Evolutionary conservation across 2,888 invertebrate species (phyloP), one percentile per base, ranked within the genome.

Genomic region (Diadegma fenestrale): DNA sequence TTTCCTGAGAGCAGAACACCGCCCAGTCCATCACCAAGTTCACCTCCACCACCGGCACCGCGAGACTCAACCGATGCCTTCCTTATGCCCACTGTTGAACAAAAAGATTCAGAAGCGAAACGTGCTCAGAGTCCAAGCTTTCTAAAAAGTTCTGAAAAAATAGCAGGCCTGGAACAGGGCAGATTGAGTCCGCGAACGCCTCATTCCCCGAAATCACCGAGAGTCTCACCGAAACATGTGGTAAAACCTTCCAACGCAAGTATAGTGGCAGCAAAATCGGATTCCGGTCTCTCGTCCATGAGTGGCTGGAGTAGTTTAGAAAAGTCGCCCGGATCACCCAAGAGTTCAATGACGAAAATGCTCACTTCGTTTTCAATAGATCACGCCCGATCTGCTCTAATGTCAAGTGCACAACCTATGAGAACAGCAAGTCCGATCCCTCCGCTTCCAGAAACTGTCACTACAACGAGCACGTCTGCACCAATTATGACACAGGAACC

Each of bases 271-370:
- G 96, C 97, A 0, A 98, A 97, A 93, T 98, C 98, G 0, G 98
- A 98, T 93, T 98, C 98, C 0, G 98, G 98, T 0, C 94, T 98
- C 73, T 97, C 97, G 0, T 98, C 98, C 7, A 97, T 98, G 96
- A 97, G 97, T 91, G 97, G 97, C 5, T 97, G 97, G 96, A 97
- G 97, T 14, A 97, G 97, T 91, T 94, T 97, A 90, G 97, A 98
- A 93, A 97, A 97, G 94, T 97, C 97, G 45, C 97, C 97, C 4
- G 96, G 97, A 37, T 97, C 97, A 0, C 97, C 97, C 0, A 97
- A 97, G 93, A 96, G 95, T 94, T 92, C 95, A 94, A 90, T 92
- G 92, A 94, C 93, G 17, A 93, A 93, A 88, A 90, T 93, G 88
- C 86, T 92, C 41, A 92, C 91, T 17, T 92, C 93, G 2, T 92